Base-by-base conservation (phyloP, 2,888 invertebrate species). In the Trachelus troglodyta region DNA sequence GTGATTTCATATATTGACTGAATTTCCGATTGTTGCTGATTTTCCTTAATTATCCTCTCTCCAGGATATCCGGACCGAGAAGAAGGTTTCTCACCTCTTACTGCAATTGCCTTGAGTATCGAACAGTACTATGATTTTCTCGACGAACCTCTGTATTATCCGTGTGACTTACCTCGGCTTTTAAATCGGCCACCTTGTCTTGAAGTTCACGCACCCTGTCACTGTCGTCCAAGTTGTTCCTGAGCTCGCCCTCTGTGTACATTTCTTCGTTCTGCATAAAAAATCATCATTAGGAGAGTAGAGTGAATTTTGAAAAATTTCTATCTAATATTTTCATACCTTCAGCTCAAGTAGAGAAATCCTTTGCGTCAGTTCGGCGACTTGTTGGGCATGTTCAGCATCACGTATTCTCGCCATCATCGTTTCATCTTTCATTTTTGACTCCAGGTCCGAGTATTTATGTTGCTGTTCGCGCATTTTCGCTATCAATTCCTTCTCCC, bases 351-450 rank as follows among this genome's bases (percentile, higher is more conserved):
- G 94, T 88, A 97, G 95, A 12, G 98, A 98, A 80, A 99, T 97
- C 92, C 97, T 97, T 86, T 98, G 98, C 83, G 96, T 96, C 34
- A 99, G 94, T 91, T 98, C 98, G 4, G 98, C 98, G 80, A 99
- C 96, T 80, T 96, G 94, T 92, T 99, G 98, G 79, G 98, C 96
- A 88, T 97, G 97, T 90, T 99, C 99, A 79, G 98, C 97, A 88
- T 98, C 98, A 84, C 97, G 95, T 82, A 99, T 98, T 87, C 97
- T 95, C 0, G 97, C 96, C 94, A 97, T 97, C 97, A 98, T 97
- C 35, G 96, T 94, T 87, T 98, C 98, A 89, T 98, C 98, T 91
- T 98, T 97, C 87, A 95, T 94, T 94, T 95, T 94, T 1, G 94
- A 93, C 85, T 95, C 94, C 9, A 94, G 90, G 85, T 92, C 92